Conservation (phyloP, 2,888 invertebrate genomes). For the Lissonota sp. region DNA sequence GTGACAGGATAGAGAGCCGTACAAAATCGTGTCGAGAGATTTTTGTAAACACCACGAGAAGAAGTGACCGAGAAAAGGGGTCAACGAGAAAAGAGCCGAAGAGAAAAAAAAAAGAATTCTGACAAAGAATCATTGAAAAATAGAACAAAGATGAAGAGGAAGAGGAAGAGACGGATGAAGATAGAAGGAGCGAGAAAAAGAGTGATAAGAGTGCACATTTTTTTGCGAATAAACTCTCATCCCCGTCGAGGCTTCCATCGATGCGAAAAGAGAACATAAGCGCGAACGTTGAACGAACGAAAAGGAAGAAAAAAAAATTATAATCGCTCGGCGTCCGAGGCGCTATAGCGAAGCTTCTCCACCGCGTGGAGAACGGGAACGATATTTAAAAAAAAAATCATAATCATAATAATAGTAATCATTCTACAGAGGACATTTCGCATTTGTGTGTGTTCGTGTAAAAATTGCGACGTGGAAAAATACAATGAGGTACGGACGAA, state of each 20-base stretch:
- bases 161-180: slow-evolving; percentile 5
- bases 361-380: slow-evolving; percentile 42
- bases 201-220: slow-evolving; percentile 35
- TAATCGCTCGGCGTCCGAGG: slow-evolving; percentile 6
- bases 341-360: slow-evolving; percentile 24
- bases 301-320: slow-evolving; percentile 33
- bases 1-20: too few relatives aligned
- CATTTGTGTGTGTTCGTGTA: slow-evolving; percentile 36
- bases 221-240: slow-evolving; percentile 27
- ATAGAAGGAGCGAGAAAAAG: slow-evolving; percentile 33
- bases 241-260: slow-evolving; percentile 29
- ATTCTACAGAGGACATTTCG: slow-evolving; percentile 34
- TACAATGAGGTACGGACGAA: slow-evolving; percentile 43
- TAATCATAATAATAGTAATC: slow-evolving; percentile 43
- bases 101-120: slow-evolving; percentile 32
- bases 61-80: too few relatives aligned
- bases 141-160: slow-evolving; percentile 22
- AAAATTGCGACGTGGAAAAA: slow-evolving; percentile 40
- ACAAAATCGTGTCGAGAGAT: too few relatives aligned
- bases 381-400: slow-evolving; percentile 35
- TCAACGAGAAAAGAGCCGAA: too few relatives aligned
- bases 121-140: slow-evolving; percentile 50
- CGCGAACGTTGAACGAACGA: neutral
- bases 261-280: slow-evolving; percentile 16
- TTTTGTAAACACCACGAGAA: too few relatives aligned